phyloP scores from a whole-genome alignment of 1,140 invertebrate species.

The Nasonia longicornis region DNA sequence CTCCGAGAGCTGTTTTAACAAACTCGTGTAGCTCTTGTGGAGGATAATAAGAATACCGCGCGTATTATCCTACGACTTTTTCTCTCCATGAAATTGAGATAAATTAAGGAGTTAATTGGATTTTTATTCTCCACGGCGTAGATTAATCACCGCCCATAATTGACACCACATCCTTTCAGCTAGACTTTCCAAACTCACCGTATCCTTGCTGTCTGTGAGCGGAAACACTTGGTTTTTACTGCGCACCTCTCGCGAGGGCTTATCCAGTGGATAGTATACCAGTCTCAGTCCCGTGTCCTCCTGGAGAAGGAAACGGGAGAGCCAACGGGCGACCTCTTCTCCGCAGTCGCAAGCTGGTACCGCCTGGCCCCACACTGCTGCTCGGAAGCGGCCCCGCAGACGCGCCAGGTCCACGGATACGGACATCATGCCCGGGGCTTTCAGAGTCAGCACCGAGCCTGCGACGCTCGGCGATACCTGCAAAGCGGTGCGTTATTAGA shows the following conservation, averaged over 20 bases:
- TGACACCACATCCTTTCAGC: too few relatives aligned
- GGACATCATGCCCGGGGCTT: constrained; percentile 68
- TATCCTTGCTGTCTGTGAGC: constrained; percentile 51
- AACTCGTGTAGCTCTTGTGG: neutral
- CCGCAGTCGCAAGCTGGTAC: constrained; percentile 73
- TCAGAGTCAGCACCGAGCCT: constrained; percentile 66
- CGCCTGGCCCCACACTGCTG: constrained; percentile 67
- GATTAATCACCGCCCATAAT: too few relatives aligned
- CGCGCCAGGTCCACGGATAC: constrained; percentile 69
- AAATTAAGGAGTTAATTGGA: too few relatives aligned
- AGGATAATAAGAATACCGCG: neutral
- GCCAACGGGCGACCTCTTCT: constrained; percentile 73
- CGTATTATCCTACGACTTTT: neutral
- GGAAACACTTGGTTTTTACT: constrained; percentile 55
- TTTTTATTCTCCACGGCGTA: too few relatives aligned
- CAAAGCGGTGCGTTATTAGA: neutral
- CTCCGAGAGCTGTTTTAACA: neutral
- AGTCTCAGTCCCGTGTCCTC: constrained; percentile 71
- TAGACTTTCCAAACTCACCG: constrained; percentile 51
- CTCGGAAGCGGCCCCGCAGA: constrained; percentile 63
- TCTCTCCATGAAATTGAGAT: neutral
- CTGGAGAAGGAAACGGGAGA: constrained; percentile 72
- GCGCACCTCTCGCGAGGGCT: constrained; percentile 58
- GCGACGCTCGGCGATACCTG: constrained; percentile 64
- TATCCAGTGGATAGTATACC: constrained; percentile 72